Conservation (phyloP, 2,113 vertebrate genomes). For the Lutjanus erythropterus region DNA sequence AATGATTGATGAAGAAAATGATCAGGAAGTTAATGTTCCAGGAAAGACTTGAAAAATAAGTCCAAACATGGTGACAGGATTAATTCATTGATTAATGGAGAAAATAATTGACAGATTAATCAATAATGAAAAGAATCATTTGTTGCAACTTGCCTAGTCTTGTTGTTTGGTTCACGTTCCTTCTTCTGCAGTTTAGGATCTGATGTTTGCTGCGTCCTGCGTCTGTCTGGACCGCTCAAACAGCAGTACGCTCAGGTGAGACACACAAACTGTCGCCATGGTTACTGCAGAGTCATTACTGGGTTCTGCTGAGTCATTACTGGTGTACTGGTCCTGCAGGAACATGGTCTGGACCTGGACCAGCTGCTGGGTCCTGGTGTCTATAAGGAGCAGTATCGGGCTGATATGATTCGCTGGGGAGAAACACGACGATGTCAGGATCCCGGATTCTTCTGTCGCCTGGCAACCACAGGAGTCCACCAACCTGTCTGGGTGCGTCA, state of each 20-base stretch:
- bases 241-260: slow-evolving; percentile 82
- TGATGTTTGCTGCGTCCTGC: slow-evolving; percentile 76
- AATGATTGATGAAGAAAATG: too few relatives aligned
- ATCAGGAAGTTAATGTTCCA: too few relatives aligned
- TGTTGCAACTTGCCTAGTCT: too few relatives aligned
- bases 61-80: too few relatives aligned
- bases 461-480: slow-evolving; percentile 70
- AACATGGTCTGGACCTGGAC: slow-evolving; percentile 86
- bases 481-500: slow-evolving; percentile 90
- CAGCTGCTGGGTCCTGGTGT: slow-evolving; percentile 87
- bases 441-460: slow-evolving; percentile 91
- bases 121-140: too few relatives aligned
- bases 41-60: too few relatives aligned
- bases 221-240: slow-evolving; percentile 85
- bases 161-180: too few relatives aligned
- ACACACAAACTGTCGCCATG: background rate
- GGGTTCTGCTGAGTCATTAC: background rate
- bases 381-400: slow-evolving; percentile 90
- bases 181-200: slow-evolving; percentile 74
- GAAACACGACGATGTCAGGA: slow-evolving; percentile 85
- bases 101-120: too few relatives aligned
- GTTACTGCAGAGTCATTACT: background rate
- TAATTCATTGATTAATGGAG: too few relatives aligned
- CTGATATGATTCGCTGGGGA: slow-evolving; percentile 93
- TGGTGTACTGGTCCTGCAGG: slow-evolving; percentile 76